Evolutionary conservation across 2,113 vertebrate genomes (phyloP), one percentile per base, ranked within the genome.

Genomic region (Daphoenositta chrysoptera): DNA sequence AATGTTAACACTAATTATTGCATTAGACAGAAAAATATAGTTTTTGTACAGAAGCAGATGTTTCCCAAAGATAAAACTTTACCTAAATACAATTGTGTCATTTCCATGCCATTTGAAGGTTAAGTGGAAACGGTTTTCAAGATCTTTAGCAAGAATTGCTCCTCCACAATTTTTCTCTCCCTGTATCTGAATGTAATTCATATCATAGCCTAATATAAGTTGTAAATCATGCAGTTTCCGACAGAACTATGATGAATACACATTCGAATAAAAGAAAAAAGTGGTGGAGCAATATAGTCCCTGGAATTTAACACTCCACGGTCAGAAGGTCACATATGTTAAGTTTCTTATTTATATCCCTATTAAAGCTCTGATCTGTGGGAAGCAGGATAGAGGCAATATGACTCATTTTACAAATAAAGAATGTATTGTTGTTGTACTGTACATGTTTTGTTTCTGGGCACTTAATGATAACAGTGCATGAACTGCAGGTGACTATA

Each of bases 251-350:
- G 88, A 95, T 96, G 95, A 96, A 97, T 93, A 94, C 81, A 83
- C 54, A 51, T 94, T 93, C 51, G 39, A 98, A 97, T 96, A 96
- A 98, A 97, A 95, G 78, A 94, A 94, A 97, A 97, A 83, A 95
- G 27, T 37, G 54, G 87, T 94, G 28, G 81, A 97, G 96, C 96
- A 97, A 97, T 97, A 97, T 51, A 97, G 94, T 96, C 87, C 88
- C 90, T 96, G 97, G 98, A 98, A 98, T 98, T 97, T 97, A 97
- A 97, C 98, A 97, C 97, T 81, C 94, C 65, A 37, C 1, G 95
- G 98, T 98, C 98, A 98, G 80, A 83, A 98, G 97, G 98, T 98
- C 98, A 98, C 97, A 98, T 96, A 97, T 97, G 98, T 94, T 97
- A 97, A 96, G 93, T 96, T 97, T 96, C 95, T 97, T 97, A 97